These are phyloP conservation scores for Nomada lathburiana DNA, from an alignment of 2,888 invertebrate genomes.

Conservation along the genomic window DNA sequence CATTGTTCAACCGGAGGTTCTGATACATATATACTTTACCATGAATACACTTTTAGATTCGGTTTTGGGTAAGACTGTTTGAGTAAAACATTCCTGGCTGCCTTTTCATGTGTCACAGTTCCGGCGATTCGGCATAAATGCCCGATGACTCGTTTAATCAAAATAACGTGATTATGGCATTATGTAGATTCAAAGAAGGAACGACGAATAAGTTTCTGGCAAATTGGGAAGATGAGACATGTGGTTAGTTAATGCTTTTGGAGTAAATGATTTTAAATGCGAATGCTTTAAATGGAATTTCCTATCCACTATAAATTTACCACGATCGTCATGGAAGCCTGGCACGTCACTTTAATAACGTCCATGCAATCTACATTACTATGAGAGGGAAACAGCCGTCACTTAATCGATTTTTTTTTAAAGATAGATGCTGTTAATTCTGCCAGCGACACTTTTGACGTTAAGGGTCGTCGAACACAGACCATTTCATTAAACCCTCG, in stretches of 20 bases:
- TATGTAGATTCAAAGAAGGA: not conserved
- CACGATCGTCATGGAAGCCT: conserved; percentile 24
- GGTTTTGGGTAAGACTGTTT: not conserved
- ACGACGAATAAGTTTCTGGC: not conserved
- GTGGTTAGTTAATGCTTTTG: not conserved
- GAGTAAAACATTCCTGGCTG: not conserved
- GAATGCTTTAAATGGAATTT: conserved; percentile 25
- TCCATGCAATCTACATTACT: conserved; percentile 37
- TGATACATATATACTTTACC: not conserved
- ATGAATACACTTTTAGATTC: conserved; percentile 1
- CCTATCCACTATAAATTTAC: conserved; percentile 35
- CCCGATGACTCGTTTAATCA: not conserved
- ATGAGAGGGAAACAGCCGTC: conserved; percentile 5
- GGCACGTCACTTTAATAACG: conserved; percentile 27
- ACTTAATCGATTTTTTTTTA: conserved; percentile 15
- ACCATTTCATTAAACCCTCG: not conserved
- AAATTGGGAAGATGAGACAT: too few species aligned
- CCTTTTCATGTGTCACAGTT: not conserved
- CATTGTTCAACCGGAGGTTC: not conserved
- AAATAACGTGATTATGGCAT: not conserved
- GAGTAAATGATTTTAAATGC: not conserved
- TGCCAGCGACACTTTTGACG: not conserved
- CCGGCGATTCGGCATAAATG: not conserved
- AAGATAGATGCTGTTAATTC: not conserved
- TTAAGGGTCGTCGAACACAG: too few species aligned